Evolutionary conservation across 2,888 invertebrate genomes (phyloP).

Genomic region (Sphinx pinastri): DNA sequence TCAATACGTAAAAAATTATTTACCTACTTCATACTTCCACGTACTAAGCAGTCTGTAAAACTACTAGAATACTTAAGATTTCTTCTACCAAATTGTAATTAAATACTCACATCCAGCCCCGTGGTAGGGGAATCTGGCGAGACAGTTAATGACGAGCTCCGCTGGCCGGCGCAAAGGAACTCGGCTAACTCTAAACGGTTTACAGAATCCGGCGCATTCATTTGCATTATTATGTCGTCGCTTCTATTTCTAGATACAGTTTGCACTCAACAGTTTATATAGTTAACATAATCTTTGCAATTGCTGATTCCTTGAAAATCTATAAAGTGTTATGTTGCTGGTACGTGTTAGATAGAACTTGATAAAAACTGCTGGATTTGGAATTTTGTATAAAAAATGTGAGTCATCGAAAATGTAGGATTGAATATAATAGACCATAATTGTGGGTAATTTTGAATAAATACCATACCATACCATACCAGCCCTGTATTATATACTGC

Average conservation of each 20-base stretch:
- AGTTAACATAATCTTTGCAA: constrained; percentile 8
- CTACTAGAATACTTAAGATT: not conserved
- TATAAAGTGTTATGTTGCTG: constrained; percentile 1
- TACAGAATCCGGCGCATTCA: constrained; percentile 63
- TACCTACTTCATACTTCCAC: too few species aligned
- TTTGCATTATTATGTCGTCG: constrained; percentile 71
- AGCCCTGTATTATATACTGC: too few species aligned
- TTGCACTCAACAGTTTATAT: constrained; percentile 15
- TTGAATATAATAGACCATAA: too few species aligned
- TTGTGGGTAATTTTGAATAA: too few species aligned
- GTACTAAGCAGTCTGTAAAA: not conserved
- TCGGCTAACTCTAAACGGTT: constrained; percentile 62
- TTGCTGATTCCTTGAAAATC: not conserved
- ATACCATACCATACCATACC: too few species aligned
- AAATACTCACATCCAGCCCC: constrained; percentile 25
- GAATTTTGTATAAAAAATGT: too few species aligned
- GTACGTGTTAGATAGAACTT: not conserved
- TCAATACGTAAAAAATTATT: too few species aligned
- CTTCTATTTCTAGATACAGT: constrained; percentile 55
- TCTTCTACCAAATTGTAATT: not conserved
- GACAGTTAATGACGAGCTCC: constrained; percentile 57
- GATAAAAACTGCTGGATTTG: not conserved
- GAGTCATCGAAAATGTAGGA: too few species aligned
- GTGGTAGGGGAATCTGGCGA: constrained; percentile 48
- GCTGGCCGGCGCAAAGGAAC: constrained; percentile 56